These are phyloP conservation scores for Eptesicus fuscus DNA, from an alignment of 2,113 vertebrate genomes.

Conservation along the genomic window DNA sequence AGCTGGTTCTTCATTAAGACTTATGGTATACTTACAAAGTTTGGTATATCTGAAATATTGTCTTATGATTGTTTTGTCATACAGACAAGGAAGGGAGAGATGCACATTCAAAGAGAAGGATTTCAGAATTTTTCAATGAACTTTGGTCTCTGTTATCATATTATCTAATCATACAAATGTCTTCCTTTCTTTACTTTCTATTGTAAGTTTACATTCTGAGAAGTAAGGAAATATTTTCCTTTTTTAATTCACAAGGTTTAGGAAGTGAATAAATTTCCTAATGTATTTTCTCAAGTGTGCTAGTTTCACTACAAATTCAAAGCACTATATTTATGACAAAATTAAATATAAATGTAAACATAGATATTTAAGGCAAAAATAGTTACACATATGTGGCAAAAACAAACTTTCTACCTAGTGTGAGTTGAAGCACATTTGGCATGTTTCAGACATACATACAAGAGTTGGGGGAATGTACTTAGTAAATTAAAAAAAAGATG, in stretches of 20 bases:
- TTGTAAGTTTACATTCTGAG: background rate
- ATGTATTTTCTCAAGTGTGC: background rate
- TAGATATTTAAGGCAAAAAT: background rate
- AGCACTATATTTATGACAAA: background rate
- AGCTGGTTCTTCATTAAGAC: background rate
- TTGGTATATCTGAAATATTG: background rate
- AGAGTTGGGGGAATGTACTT: background rate
- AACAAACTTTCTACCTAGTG: background rate
- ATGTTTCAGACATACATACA: background rate
- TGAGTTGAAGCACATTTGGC: background rate
- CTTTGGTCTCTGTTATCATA: background rate
- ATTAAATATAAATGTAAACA: background rate
- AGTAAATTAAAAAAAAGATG: background rate
- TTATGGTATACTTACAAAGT: background rate
- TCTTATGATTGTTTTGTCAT: background rate
- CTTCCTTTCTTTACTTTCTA: background rate
- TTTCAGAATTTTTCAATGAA: background rate
- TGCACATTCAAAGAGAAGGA: background rate
- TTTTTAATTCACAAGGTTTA: background rate
- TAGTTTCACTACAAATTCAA: background rate
- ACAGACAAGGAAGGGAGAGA: background rate
- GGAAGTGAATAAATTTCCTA: background rate
- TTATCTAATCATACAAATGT: background rate
- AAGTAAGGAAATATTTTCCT: background rate
- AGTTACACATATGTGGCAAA: background rate